Evolutionary conservation across 1,140 invertebrate species (phyloP).

Genomic region (Calliopsis andreniformis): DNA sequence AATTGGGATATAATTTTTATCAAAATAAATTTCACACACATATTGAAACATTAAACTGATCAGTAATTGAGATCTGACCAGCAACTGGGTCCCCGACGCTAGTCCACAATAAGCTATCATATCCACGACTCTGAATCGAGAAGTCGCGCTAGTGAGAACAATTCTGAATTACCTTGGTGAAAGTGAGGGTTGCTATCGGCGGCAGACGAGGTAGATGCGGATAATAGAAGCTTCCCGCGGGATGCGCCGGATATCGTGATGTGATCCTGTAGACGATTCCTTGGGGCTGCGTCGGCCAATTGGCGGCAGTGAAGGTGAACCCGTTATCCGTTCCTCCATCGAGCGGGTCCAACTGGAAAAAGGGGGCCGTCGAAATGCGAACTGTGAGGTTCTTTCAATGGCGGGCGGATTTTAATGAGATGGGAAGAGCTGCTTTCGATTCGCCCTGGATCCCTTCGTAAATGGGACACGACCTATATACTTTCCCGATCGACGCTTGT

Average conservation of each 20-base stretch:
- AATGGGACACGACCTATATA: conserved; percentile 39
- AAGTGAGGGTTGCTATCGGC: conserved; percentile 94
- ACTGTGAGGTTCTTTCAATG: conserved; percentile 17
- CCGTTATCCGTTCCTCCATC: conserved; percentile 99
- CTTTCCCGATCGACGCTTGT: background rate
- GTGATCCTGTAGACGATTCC: conserved; percentile 95
- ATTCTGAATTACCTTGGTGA: conserved; percentile 89
- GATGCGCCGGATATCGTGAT: conserved; percentile 93
- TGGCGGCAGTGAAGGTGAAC: conserved; percentile 97
- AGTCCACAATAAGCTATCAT: no score
- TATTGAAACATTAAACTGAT: no score
- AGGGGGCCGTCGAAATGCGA: conserved; percentile 30
- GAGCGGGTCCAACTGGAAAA: conserved; percentile 91
- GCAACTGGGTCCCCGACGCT: no score
- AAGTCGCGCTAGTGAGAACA: no score
- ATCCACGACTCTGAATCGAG: no score
- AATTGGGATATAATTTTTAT: no score
- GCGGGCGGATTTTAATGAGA: conserved; percentile 35
- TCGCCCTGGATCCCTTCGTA: background rate
- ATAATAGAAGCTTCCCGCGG: conserved; percentile 97
- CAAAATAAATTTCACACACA: no score
- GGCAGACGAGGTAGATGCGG: conserved; percentile 92
- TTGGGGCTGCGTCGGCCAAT: conserved; percentile 95
- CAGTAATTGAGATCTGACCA: no score
- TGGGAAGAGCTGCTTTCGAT: background rate